These are phyloP conservation scores for Phyllopteryx taeniolatus DNA, from an alignment of 2,113 vertebrate genomes.

Conservation along the genomic window DNA sequence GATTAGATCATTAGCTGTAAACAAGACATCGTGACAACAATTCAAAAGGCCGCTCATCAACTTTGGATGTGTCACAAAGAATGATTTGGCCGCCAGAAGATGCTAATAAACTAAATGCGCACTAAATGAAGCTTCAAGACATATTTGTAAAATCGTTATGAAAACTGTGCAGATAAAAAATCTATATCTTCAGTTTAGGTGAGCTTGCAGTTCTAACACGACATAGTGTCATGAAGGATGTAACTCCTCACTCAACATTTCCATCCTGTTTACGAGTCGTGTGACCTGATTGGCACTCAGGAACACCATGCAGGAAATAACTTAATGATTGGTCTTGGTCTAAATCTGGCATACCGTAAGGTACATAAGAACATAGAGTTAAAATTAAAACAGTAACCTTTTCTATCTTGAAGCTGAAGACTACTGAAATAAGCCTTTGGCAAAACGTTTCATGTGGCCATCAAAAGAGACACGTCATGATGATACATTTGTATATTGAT, in stretches of 20 bases:
- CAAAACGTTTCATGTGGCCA: not conserved
- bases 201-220: constrained; percentile 38
- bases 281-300: constrained; percentile 69
- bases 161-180: constrained; percentile 10
- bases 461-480: not conserved
- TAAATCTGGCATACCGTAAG: constrained; percentile 55
- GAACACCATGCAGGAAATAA: constrained; percentile 73
- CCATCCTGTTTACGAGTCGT: constrained; percentile 78
- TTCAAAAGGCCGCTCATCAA: constrained; percentile 48
- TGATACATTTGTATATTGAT: not conserved
- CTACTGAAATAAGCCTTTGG: constrained; percentile 10
- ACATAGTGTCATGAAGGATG: constrained; percentile 69
- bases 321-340: constrained; percentile 61
- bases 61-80: constrained; percentile 32
- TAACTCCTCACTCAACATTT: constrained; percentile 75
- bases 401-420: not conserved
- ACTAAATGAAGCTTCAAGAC: constrained; percentile 41
- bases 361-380: constrained; percentile 39
- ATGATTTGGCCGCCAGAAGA: constrained; percentile 37
- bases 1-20: constrained; percentile 64
- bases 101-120: constrained; percentile 67
- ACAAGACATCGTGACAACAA: constrained; percentile 58
- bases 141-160: constrained; percentile 15
- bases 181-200: not conserved
- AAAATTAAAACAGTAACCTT: constrained; percentile 26